These are phyloP conservation scores for Archips crataeganus DNA, from an alignment of 2,888 invertebrate species.

Conservation along the genomic window DNA sequence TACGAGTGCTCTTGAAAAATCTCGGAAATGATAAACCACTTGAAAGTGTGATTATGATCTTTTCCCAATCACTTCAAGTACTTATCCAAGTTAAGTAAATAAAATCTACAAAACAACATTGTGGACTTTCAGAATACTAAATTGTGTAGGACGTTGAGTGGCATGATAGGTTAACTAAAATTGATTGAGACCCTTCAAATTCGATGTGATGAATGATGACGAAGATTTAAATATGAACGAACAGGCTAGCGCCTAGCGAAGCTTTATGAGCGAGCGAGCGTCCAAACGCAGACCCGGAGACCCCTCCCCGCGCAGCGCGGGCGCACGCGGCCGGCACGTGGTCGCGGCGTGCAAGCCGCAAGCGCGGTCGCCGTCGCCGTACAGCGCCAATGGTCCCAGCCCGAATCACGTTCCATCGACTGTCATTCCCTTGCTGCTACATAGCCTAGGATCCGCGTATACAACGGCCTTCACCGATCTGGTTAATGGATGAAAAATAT, in stretches of 20 bases:
- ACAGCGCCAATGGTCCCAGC: conserved; percentile 21
- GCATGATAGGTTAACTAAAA: background rate
- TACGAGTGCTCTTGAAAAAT: background rate
- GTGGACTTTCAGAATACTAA: background rate
- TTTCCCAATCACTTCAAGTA: conserved; percentile 4
- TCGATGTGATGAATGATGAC: background rate
- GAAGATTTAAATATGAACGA: background rate
- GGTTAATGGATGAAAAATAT: too few species aligned
- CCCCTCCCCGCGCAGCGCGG: conserved; percentile 6
- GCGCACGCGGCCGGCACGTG: conserved; percentile 53
- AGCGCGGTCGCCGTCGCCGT: background rate
- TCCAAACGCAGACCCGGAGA: background rate
- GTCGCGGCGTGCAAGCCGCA: conserved; percentile 42
- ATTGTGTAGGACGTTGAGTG: background rate
- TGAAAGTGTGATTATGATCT: background rate
- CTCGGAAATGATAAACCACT: conserved; percentile 2
- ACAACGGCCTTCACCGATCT: too few species aligned
- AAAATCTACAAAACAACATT: background rate
- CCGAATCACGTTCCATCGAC: conserved; percentile 31
- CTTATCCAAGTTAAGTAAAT: background rate
- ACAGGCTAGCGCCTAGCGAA: background rate
- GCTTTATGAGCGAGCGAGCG: conserved; percentile 2
- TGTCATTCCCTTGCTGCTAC: conserved; percentile 23
- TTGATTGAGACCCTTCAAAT: background rate
- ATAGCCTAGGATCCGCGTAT: too few species aligned